phyloP scores from a whole-genome alignment of 2,888 invertebrate species.

The Spodoptera picta region DNA sequence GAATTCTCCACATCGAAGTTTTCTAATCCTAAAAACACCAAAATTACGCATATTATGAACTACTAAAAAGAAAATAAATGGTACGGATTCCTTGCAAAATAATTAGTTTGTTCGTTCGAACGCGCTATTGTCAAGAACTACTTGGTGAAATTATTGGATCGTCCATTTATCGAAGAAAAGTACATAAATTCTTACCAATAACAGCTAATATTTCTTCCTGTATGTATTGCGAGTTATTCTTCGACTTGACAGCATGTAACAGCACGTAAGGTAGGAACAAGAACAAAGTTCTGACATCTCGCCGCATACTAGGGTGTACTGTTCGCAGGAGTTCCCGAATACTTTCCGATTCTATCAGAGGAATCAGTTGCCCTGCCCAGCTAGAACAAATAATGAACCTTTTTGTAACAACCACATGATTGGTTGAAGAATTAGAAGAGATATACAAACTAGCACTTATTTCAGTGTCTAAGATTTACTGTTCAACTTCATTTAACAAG shows the following conservation, averaged over 20 bases:
- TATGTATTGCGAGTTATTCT: conserved; percentile 78
- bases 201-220: conserved; percentile 83
- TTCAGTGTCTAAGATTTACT: no score
- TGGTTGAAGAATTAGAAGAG: neutral
- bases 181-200: conserved; percentile 68
- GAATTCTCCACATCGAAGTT: conserved; percentile 70
- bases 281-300: conserved; percentile 91
- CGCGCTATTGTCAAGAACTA: no score
- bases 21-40: conserved; percentile 68
- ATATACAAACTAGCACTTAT: no score
- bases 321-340: conserved; percentile 90
- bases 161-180: no score
- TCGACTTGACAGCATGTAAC: conserved; percentile 89
- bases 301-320: conserved; percentile 92
- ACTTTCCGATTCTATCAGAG: conserved; percentile 88
- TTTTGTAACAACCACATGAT: no score
- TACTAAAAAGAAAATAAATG: no score
- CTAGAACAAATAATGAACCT: conserved; percentile 67
- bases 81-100: no score
- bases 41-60: neutral
- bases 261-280: conserved; percentile 93
- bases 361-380: conserved; percentile 92
- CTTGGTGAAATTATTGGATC: no score
- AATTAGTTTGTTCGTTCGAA: no score
- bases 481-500: no score